Evolutionary conservation across 2,888 invertebrate genomes (phyloP), one percentile per base, ranked within the genome.

Genomic region (Philopedon plagiatum): DNA sequence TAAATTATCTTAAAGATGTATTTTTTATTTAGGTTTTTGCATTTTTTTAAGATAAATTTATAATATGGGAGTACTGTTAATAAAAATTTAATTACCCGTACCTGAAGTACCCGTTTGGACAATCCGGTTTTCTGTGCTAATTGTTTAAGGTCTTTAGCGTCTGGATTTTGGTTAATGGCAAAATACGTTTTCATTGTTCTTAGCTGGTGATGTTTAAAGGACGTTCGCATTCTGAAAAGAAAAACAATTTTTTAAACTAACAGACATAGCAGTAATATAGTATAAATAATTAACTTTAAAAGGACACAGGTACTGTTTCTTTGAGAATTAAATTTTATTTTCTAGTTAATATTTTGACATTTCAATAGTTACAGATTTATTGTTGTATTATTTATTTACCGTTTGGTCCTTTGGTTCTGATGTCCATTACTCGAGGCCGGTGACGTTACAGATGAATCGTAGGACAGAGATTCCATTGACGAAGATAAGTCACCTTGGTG

Each of bases 101-200:
- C 99, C 93, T 99, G 99, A 70, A 99, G 87, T 15, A 99, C 99
- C 82, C 99, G 90, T 87, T 99, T 99, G 39, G 98, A 97, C 13
- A 99, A 89, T 29, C 98, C 98, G 11, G 99, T 99, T 87, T 99
- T 99, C 86, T 98, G 97, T 0, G 99, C 97, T 76, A 99, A 88
- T 83, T 98, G 97, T 85, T 99, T 99, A 73, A 99, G 89, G 85
- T 99, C 99, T 86, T 99, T 99, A 65, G 99, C 98, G 83, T 99
- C 99, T 0, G 99, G 99, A 87, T 99, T 99, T 87, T 99, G 99
- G 87, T 99, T 99, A 83, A 99, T 94, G 60, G 96, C 94, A 85
- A 99, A 99, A 86, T 99, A 99, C 46, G 96, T 96, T 87, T 99
- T 99, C 99, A 99, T 99, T 62, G 98, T 98, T 74, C 98, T 89